phyloP scores from a whole-genome alignment of 2,113 vertebrate genomes.

The Takifugu bimaculatus region DNA sequence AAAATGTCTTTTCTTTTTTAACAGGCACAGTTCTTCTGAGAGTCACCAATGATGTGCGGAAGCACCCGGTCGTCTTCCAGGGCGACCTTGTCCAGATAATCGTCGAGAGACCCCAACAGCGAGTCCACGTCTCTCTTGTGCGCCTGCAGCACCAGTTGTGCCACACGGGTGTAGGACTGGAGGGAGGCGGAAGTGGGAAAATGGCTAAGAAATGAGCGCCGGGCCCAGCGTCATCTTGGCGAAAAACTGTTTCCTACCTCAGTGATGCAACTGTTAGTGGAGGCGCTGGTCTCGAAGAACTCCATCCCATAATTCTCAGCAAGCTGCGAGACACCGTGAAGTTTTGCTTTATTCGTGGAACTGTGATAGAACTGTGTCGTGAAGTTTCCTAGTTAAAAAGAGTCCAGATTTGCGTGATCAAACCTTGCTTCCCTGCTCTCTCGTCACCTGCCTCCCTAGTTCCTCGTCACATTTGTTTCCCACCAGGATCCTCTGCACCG shows the following conservation, averaged over 20 bases:
- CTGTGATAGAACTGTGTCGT: too few species aligned
- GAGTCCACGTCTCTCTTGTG: constrained; percentile 85
- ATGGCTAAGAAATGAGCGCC: neutral
- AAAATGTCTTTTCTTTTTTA: constrained; percentile 60
- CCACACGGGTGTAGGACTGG: constrained; percentile 86
- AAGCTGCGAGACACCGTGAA: constrained; percentile 72
- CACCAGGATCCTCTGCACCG: constrained; percentile 89
- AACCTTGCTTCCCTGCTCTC: constrained; percentile 89
- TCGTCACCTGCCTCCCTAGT: constrained; percentile 84
- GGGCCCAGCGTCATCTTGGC: neutral
- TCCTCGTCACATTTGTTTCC: constrained; percentile 93
- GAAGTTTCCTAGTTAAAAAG: too few species aligned
- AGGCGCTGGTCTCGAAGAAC: constrained; percentile 96
- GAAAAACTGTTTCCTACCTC: constrained; percentile 73
- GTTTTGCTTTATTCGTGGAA: neutral
- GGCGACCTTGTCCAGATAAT: constrained; percentile 72
- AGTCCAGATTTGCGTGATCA: neutral
- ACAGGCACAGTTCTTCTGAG: constrained; percentile 85
- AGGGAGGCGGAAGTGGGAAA: constrained; percentile 21
- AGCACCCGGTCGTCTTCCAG: constrained; percentile 79
- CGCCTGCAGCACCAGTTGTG: constrained; percentile 89
- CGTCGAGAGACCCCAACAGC: constrained; percentile 71
- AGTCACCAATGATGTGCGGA: constrained; percentile 49
- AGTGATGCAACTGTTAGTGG: constrained; percentile 85
- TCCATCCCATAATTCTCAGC: constrained; percentile 91